Percentiles rank a stretch among this genome's conserved stretches.
phyloP scores from a whole-genome alignment of 2,797 vertebrate species.

The Pangasius mekongensis region DNA sequence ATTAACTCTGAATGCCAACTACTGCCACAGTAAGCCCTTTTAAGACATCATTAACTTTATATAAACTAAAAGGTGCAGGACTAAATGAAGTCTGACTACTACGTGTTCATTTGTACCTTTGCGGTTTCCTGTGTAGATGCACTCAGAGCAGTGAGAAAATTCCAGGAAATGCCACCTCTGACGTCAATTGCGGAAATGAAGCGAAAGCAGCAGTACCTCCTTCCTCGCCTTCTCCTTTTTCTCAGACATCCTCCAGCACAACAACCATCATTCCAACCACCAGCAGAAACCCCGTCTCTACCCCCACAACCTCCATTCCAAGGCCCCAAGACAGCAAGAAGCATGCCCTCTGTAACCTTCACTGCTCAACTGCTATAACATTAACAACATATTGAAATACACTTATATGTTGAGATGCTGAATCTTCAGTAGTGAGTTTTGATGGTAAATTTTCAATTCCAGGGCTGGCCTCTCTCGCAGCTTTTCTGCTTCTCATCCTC shows the following conservation, averaged over 20 bases:
- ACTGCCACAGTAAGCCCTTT: constrained; percentile 67
- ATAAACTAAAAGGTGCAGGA: background rate
- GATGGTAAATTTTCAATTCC: background rate
- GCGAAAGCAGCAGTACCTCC: rapidly evolving
- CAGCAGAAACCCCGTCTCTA: background rate
- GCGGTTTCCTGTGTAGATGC: constrained; percentile 62
- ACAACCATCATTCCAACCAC: background rate
- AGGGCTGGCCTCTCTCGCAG: constrained; percentile 36
- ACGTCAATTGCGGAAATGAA: constrained; percentile 60
- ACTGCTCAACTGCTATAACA: background rate
- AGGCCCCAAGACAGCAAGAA: background rate
- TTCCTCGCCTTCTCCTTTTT: background rate
- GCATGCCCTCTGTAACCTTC: constrained; percentile 39
- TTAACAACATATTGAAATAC: background rate
- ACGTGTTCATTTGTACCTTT: background rate
- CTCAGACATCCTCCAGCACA: background rate
- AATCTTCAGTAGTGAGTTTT: background rate
- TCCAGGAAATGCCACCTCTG: constrained; percentile 51
- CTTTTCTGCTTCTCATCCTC: constrained; percentile 58
- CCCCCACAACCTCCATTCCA: background rate
- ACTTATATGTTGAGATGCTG: background rate
- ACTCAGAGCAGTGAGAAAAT: constrained; percentile 45
- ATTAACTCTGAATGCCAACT: constrained; percentile 43
- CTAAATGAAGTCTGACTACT: background rate
- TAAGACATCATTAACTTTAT: background rate